Conservation (phyloP, 2,797 vertebrate species). For the Remorina albescens region DNA sequence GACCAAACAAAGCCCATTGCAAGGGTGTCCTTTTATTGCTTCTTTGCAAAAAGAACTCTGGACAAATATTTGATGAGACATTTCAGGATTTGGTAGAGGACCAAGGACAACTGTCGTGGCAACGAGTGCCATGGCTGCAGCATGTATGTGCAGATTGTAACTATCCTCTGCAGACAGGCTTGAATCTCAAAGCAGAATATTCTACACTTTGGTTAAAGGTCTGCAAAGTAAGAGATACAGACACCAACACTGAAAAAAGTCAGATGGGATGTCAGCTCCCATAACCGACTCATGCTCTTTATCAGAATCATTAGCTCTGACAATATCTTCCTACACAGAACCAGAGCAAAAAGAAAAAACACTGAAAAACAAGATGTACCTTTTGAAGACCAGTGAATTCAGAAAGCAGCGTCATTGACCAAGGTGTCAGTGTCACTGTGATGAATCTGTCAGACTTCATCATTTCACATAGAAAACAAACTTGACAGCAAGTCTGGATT, state of each 20-base stretch:
- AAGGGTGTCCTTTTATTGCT: conserved; percentile 60
- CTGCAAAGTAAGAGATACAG: not conserved
- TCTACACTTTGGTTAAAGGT: not conserved
- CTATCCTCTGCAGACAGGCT: not conserved
- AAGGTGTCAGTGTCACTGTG: conserved; percentile 15
- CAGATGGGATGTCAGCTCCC: not conserved
- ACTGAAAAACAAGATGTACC: not conserved
- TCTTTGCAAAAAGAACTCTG: conserved; percentile 25
- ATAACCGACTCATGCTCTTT: not conserved
- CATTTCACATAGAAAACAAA: conserved; percentile 11
- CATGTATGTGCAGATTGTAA: conserved; percentile 12
- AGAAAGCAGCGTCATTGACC: not conserved
- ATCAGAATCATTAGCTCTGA: too few species aligned
- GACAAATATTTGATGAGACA: conserved; percentile 68
- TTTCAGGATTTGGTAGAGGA: conserved; percentile 46
- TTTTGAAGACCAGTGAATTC: not conserved
- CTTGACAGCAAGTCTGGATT: conserved; percentile 32
- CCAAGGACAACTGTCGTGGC: conserved; percentile 58
- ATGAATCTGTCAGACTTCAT: conserved; percentile 36
- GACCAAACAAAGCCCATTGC: conserved; percentile 55
- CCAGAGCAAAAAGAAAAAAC: not conserved
- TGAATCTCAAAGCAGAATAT: conserved; percentile 10
- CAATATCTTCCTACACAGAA: not conserved
- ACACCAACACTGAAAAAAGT: not conserved
- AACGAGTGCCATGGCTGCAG: conserved; percentile 44